Conservation (phyloP, 2,113 vertebrate species). For the Rhinopomastus cyanomelas region DNA sequence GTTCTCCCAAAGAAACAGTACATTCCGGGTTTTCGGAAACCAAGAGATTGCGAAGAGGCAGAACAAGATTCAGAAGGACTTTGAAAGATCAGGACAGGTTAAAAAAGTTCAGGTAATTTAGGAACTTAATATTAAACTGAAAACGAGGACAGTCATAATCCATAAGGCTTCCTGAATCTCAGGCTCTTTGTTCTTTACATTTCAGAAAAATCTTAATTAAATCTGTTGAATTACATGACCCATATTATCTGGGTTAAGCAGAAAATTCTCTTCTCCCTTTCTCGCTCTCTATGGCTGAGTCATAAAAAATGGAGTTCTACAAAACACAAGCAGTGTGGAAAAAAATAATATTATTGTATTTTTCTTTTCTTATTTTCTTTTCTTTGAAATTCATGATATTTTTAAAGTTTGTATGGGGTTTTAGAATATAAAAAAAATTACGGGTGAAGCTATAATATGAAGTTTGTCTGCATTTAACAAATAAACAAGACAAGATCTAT, state of each 20-base stretch:
- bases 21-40: neutral
- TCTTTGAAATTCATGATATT: neutral
- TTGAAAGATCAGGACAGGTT: neutral
- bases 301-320: neutral
- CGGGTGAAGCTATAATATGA: neutral
- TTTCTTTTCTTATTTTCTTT: neutral
- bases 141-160: neutral
- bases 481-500: neutral
- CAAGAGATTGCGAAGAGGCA: neutral
- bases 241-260: neutral
- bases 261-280: neutral
- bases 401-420: neutral
- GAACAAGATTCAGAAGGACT: neutral
- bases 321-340: neutral
- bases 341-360: neutral
- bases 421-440: slow-evolving; percentile 21
- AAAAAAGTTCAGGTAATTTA: neutral
- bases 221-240: neutral
- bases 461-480: too few relatives aligned
- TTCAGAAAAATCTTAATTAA: neutral
- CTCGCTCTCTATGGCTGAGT: neutral
- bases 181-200: neutral
- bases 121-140: neutral
- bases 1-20: neutral
- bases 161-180: neutral